A percentile compares a stretch with the other conserved stretches of the same genome.
These are phyloP conservation scores for Metopolophium dirhodum DNA, from an alignment of 1,140 invertebrate species.

Conservation along the genomic window DNA sequence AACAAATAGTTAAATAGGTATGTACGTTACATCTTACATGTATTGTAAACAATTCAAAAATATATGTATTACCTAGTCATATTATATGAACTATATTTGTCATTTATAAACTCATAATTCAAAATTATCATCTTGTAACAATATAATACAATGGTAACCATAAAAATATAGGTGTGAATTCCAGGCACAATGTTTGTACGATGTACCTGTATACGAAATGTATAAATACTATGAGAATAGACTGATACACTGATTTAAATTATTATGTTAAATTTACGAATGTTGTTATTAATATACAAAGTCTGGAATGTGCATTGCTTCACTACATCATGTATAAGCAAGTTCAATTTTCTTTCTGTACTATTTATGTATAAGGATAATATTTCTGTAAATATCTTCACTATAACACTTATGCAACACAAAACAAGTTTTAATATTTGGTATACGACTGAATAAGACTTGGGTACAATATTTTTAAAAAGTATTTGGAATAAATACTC, in stretches of 20 bases:
- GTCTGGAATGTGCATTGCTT: background rate
- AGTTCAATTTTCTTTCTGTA: background rate
- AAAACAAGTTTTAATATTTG: background rate
- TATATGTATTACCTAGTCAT: background rate
- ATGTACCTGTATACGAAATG: no score
- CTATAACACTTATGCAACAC: background rate
- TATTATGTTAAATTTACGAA: background rate
- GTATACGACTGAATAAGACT: background rate
- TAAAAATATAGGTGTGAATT: background rate
- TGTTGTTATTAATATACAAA: background rate
- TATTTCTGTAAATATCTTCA: background rate
- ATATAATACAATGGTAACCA: background rate
- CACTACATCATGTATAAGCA: background rate
- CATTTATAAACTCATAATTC: background rate
- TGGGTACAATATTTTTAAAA: no score
- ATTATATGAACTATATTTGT: no score
- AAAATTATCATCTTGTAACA: background rate
- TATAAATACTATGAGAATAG: no score
- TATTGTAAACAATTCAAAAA: background rate
- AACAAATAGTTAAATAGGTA: background rate
- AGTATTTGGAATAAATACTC: no score
- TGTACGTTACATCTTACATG: background rate
- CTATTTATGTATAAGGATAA: background rate
- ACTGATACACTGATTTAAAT: no score
- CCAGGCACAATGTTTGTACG: no score